phyloP scores from a whole-genome alignment of 2,797 vertebrate genomes.

The Oreochromis mossambicus region DNA sequence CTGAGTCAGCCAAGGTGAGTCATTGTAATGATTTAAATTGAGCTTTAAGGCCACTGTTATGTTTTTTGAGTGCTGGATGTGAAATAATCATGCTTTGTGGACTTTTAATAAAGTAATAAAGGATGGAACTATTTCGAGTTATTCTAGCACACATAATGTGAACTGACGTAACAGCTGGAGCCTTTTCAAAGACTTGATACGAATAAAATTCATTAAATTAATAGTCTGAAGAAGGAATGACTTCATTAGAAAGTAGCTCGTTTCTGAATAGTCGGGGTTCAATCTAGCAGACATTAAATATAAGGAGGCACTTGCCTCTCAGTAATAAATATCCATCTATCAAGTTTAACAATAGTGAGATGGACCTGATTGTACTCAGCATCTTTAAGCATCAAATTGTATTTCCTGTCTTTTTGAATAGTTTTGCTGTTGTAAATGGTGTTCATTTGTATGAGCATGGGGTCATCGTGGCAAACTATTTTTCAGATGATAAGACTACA shows the following conservation, averaged over 20 bases:
- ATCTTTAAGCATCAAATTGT: background rate
- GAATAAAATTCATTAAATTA: background rate
- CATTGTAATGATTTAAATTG: background rate
- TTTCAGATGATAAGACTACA: background rate
- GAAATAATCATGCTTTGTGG: background rate
- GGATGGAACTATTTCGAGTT: background rate
- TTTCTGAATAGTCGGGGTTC: background rate
- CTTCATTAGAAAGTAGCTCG: background rate
- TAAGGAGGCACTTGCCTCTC: background rate
- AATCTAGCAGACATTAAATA: background rate
- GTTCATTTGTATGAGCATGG: background rate
- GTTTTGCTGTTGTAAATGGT: background rate
- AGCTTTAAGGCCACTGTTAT: background rate
- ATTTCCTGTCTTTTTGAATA: background rate
- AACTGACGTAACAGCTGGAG: background rate
- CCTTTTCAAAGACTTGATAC: background rate
- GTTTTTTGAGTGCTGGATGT: background rate
- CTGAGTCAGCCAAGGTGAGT: conserved; percentile 74
- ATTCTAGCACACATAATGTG: background rate
- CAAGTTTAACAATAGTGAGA: background rate
- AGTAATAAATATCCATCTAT: background rate
- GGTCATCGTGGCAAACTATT: background rate
- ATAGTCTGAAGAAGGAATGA: background rate
- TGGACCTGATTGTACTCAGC: background rate
- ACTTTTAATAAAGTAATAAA: background rate